A percentile compares a stretch with the other conserved stretches of the same genome.
Conservation (phyloP, 2,113 vertebrate species). For the Sander lucioperca region DNA sequence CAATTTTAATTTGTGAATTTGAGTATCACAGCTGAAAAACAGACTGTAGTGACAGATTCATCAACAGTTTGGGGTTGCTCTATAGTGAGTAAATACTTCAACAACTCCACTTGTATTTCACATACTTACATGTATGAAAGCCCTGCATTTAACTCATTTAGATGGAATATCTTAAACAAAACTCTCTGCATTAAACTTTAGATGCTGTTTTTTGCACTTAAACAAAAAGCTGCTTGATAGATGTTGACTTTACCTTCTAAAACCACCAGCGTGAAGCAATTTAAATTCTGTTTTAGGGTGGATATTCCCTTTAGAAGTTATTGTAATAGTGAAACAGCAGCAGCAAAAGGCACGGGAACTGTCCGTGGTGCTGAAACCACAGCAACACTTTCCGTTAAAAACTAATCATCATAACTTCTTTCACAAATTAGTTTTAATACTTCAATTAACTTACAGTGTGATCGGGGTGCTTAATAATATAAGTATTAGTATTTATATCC, state of each 20-base stretch:
- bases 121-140: neutral
- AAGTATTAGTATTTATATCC: neutral
- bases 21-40: neutral
- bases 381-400: neutral
- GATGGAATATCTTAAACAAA: neutral
- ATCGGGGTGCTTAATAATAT: neutral
- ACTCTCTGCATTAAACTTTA: neutral
- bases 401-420: neutral
- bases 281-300: neutral
- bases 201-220: neutral
- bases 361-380: constrained; percentile 80
- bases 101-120: neutral
- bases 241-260: neutral
- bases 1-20: neutral
- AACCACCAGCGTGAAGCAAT: neutral
- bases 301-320: neutral
- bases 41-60: neutral
- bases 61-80: neutral
- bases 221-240: neutral
- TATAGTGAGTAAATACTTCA: neutral
- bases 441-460: neutral
- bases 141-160: neutral
- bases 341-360: constrained; percentile 42
- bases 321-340: neutral
- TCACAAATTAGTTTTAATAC: neutral